These are phyloP conservation scores for Avahi laniger DNA, from an alignment of 2,797 vertebrate genomes.

Conservation along the genomic window DNA sequence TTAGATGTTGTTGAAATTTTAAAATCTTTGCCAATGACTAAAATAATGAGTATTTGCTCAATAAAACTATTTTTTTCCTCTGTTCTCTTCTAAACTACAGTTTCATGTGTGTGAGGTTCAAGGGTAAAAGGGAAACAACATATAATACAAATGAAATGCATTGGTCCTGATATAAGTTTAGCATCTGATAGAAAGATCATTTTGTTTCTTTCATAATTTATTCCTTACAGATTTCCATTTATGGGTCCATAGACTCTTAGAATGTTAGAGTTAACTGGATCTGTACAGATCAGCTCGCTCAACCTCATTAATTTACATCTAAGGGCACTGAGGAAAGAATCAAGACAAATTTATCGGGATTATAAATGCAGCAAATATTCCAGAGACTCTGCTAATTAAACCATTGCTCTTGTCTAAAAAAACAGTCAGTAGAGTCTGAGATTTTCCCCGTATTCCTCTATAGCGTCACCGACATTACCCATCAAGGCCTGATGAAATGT, in stretches of 20 bases:
- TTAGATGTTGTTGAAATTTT: constrained; percentile 46
- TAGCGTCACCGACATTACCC: not conserved
- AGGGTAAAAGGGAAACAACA: not conserved
- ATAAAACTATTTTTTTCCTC: not conserved
- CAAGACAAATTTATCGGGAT: constrained; percentile 31
- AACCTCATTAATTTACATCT: constrained; percentile 36
- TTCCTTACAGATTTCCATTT: constrained; percentile 43
- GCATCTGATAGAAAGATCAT: constrained; percentile 43
- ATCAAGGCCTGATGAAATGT: not conserved
- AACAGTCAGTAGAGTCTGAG: not conserved
- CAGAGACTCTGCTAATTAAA: constrained; percentile 40
- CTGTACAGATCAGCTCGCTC: constrained; percentile 17
- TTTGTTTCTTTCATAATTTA: constrained; percentile 58
- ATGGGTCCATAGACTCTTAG: not conserved
- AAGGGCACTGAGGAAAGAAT: constrained; percentile 36
- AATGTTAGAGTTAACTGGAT: constrained; percentile 11
- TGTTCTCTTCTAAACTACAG: constrained; percentile 5
- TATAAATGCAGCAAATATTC: not conserved
- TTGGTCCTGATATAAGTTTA: constrained; percentile 56
- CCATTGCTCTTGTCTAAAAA: not conserved
- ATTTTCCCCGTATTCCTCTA: not conserved
- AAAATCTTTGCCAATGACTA: not conserved
- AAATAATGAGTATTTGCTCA: constrained; percentile 14
- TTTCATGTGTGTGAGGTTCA: not conserved
- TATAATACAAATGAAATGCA: constrained; percentile 26